Evolutionary conservation across 2,113 vertebrate genomes (phyloP).

Genomic region (Podilymbus podiceps): DNA sequence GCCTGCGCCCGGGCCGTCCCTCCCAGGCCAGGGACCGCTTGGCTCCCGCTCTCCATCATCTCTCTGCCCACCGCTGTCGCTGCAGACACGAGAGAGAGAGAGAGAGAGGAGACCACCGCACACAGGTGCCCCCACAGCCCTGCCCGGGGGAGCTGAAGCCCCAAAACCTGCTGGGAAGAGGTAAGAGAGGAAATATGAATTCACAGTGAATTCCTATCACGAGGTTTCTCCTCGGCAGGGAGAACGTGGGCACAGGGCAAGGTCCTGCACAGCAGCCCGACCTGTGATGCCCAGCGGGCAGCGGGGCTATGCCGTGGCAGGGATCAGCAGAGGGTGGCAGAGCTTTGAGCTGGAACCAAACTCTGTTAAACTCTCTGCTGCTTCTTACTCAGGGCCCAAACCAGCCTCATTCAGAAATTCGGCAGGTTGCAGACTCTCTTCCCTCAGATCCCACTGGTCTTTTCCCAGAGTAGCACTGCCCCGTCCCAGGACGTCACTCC

Average conservation of each 20-base stretch:
- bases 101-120: neutral
- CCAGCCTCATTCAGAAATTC: neutral
- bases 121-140: neutral
- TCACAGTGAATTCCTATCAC: neutral
- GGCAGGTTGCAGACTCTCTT: neutral
- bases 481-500: neutral
- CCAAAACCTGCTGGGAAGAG: neutral
- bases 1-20: neutral
- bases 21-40: fast-evolving
- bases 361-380: neutral
- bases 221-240: neutral
- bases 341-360: neutral
- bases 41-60: neutral
- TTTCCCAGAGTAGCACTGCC: neutral
- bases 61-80: fast-evolving
- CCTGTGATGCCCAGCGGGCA: fast-evolving
- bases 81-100: fast-evolving
- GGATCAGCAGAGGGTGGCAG: neutral
- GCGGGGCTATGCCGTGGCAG: fast-evolving
- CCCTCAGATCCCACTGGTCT: neutral
- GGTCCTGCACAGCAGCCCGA: neutral
- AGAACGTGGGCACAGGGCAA: neutral
- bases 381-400: neutral
- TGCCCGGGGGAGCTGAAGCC: fast-evolving
- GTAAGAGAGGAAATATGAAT: neutral